Conservation (phyloP, 2,888 invertebrate genomes). For the Punctoribates punctum region DNA sequence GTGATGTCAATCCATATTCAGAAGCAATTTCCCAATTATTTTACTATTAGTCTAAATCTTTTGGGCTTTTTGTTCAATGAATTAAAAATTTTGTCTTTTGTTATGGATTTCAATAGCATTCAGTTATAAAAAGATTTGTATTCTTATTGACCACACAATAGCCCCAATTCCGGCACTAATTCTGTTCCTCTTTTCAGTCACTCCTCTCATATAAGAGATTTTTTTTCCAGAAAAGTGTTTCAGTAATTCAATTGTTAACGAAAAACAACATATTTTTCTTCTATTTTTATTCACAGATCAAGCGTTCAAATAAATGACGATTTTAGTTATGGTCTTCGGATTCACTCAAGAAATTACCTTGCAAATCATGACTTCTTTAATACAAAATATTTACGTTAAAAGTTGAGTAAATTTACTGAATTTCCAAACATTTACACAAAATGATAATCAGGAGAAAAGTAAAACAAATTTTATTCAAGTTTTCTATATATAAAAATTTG, state of each 20-base stretch:
- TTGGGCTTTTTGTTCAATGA: not conserved
- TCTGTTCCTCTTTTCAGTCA: not conserved
- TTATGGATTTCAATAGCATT: not conserved
- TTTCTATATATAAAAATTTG: too few species aligned
- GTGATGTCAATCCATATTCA: too few species aligned
- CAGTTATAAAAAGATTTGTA: not conserved
- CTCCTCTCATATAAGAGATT: not conserved
- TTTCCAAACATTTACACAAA: too few species aligned
- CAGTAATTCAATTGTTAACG: slow-evolving; percentile 25
- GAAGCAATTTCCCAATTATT: too few species aligned
- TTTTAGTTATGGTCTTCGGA: slow-evolving; percentile 8
- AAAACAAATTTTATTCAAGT: too few species aligned
- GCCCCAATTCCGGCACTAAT: slow-evolving; percentile 18
- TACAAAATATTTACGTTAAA: not conserved
- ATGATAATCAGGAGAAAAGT: too few species aligned
- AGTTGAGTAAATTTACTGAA: not conserved
- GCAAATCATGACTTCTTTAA: not conserved
- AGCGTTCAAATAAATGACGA: not conserved
- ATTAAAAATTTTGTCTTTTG: not conserved
- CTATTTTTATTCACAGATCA: slow-evolving; percentile 10
- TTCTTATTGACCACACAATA: not conserved
- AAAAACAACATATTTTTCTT: not conserved
- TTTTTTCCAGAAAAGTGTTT: not conserved
- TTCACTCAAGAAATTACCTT: not conserved
- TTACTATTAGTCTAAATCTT: too few species aligned